Percentiles rank a stretch among this genome's conserved stretches.
Evolutionary conservation across 2,113 vertebrate species (phyloP).

Genomic region (Montifringilla adamsi): DNA sequence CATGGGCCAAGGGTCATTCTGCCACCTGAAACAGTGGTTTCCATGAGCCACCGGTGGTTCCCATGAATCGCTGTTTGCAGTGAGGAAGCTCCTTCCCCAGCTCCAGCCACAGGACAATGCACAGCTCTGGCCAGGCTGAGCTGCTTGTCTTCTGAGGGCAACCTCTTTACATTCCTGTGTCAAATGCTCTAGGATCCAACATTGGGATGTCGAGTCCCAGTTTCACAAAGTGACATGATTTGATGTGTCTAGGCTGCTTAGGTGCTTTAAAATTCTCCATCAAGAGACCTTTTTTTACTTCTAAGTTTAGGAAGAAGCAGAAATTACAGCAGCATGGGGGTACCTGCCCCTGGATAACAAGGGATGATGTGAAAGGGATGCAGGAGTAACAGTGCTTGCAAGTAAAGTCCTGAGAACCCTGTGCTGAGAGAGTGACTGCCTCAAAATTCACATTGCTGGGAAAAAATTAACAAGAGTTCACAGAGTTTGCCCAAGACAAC

Average conservation of each 20-base stretch:
- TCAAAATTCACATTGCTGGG: background rate
- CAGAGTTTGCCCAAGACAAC: background rate
- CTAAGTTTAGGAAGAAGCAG: background rate
- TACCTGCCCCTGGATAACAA: background rate
- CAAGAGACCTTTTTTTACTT: background rate
- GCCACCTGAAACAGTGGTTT: background rate
- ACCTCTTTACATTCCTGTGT: background rate
- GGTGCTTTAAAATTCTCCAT: background rate
- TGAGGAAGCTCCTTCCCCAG: background rate
- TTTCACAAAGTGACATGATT: background rate
- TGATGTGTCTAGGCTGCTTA: background rate
- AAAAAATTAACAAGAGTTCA: background rate
- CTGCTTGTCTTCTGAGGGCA: background rate
- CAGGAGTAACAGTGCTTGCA: background rate
- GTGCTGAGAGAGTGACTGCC: background rate
- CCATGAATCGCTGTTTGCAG: background rate
- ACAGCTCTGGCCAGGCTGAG: background rate
- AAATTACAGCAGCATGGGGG: background rate
- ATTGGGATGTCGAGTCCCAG: background rate
- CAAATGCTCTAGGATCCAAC: background rate
- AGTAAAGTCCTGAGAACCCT: background rate
- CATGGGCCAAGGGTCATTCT: rapidly evolving
- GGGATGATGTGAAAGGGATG: background rate
- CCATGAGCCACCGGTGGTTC: background rate
- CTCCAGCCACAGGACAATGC: background rate